Percentiles rank a stretch among this genome's conserved stretches.
phyloP scores from a whole-genome alignment of 1,140 invertebrate genomes.

The Panulirus ornatus region DNA sequence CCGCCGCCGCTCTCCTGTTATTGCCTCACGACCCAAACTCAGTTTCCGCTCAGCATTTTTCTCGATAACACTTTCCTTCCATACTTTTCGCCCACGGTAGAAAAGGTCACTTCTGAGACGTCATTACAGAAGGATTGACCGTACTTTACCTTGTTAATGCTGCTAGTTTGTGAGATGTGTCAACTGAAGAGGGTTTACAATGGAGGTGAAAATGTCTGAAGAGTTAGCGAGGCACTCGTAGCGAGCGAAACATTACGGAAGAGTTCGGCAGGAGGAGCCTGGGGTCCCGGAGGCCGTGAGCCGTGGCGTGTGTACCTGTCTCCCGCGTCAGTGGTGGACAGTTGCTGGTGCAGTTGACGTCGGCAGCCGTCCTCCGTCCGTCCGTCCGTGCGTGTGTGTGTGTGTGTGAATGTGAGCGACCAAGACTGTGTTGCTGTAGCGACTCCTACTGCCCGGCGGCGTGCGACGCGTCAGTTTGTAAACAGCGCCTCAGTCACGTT shows the following conservation, averaged over 20 bases:
- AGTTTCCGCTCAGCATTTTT: constrained; percentile 9
- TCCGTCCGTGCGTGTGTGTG: constrained; percentile 11
- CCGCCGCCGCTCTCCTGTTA: constrained; percentile 17
- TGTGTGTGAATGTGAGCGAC: not conserved
- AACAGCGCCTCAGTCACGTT: too few relatives aligned
- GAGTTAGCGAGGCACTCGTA: too few relatives aligned
- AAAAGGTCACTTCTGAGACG: too few relatives aligned
- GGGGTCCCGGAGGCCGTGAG: constrained; percentile 8
- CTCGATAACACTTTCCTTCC: not conserved
- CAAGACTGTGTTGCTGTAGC: too few relatives aligned
- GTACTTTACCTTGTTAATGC: too few relatives aligned
- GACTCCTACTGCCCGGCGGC: too few relatives aligned
- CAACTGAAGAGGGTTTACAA: too few relatives aligned
- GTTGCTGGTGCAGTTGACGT: constrained; percentile 38
- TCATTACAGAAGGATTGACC: too few relatives aligned
- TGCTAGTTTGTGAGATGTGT: too few relatives aligned
- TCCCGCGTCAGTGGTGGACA: constrained; percentile 47
- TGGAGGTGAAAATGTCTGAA: too few relatives aligned
- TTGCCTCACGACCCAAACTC: constrained; percentile 17
- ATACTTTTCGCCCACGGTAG: not conserved
- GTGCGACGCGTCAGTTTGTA: too few relatives aligned
- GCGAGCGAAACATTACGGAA: constrained; percentile 48
- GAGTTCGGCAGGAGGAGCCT: constrained; percentile 15
- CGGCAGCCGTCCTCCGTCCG: not conserved
- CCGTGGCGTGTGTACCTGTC: constrained; percentile 18